Percentiles rank a stretch among this genome's conserved stretches.
These are phyloP conservation scores for Porites australiensis DNA, from an alignment of 64 coral and sea anemone species.

Conservation along the genomic window DNA sequence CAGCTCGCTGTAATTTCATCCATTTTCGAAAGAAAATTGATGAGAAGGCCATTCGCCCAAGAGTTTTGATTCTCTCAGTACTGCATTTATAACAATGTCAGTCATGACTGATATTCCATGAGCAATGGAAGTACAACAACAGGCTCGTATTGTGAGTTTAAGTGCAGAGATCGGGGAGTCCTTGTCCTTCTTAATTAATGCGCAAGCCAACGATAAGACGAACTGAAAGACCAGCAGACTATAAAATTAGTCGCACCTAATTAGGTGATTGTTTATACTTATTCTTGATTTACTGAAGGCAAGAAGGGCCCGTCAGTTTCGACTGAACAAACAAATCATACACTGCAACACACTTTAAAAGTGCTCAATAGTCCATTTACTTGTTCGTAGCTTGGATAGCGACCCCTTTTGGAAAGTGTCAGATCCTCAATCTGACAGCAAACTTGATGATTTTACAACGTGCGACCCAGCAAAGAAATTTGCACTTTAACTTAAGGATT, in stretches of 20 bases:
- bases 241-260: constrained; percentile 22
- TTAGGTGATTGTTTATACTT: constrained; percentile 29
- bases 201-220: background rate
- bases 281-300: background rate
- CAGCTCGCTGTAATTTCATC: no score
- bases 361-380: constrained; percentile 50
- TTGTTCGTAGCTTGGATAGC: background rate
- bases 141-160: background rate
- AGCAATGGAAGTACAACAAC: background rate
- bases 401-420: constrained; percentile 33
- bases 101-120: no score
- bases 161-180: background rate
- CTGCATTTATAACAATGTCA: no score
- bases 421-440: constrained; percentile 46
- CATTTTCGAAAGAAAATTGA: no score
- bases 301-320: constrained; percentile 10
- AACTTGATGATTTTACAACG: background rate
- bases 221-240: background rate
- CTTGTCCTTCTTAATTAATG: background rate
- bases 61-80: no score
- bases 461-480: background rate
- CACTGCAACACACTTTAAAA: constrained; percentile 38
- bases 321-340: constrained; percentile 56
- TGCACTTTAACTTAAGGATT: constrained; percentile 32
- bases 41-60: no score